Conservation (phyloP, 2,113 vertebrate genomes). For the Notiomystis cincta region DNA sequence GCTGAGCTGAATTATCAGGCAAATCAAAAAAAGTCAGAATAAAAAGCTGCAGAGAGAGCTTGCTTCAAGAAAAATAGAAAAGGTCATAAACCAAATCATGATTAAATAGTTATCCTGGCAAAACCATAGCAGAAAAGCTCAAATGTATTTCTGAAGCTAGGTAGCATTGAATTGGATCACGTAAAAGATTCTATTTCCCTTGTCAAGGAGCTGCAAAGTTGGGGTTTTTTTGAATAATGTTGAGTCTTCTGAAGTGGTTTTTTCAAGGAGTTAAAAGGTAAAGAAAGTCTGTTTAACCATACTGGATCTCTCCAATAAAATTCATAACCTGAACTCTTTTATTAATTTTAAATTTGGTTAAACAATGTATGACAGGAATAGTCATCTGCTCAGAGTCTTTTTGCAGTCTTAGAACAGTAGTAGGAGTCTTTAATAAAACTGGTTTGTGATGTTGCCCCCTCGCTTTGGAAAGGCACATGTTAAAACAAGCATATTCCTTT, state of each 20-base stretch:
- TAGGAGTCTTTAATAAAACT: constrained; percentile 54
- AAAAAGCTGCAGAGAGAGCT: neutral
- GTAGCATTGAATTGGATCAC: neutral
- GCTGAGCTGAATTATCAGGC: neutral
- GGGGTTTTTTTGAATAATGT: neutral
- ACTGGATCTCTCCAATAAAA: constrained; percentile 14
- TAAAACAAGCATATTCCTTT: constrained; percentile 75
- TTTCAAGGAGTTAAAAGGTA: constrained; percentile 46
- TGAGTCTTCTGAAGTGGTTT: constrained; percentile 34
- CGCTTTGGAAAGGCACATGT: constrained; percentile 70
- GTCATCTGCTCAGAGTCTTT: constrained; percentile 34
- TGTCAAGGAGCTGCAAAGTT: neutral
- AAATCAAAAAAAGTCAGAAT: neutral
- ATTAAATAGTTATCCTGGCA: neutral
- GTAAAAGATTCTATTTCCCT: neutral
- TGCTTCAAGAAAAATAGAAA: neutral
- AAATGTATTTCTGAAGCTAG: neutral
- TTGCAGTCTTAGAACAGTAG: neutral
- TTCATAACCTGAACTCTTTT: neutral
- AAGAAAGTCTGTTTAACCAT: constrained; percentile 32
- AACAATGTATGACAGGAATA: neutral
- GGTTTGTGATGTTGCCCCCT: constrained; percentile 68
- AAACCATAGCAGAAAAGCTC: neutral
- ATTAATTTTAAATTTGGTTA: constrained; percentile 39
- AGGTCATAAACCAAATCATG: neutral